Evolutionary conservation across 2,797 vertebrate genomes (phyloP).

Genomic region (Tenualosa thibaudeaui): DNA sequence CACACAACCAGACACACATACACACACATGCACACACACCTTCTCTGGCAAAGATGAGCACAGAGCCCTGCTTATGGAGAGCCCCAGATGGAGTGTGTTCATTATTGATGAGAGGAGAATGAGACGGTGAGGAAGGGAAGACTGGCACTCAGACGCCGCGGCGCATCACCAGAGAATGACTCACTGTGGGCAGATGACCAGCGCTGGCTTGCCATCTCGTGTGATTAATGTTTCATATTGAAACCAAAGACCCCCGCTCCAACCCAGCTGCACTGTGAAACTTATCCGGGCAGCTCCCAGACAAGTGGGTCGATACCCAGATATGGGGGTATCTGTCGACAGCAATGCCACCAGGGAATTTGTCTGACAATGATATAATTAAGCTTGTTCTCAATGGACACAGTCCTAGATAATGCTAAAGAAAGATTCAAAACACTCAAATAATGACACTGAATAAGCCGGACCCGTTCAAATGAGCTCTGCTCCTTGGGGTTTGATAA

Average conservation of each 20-base stretch:
- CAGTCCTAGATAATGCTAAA: neutral
- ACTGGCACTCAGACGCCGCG: neutral
- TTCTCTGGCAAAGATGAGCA: slow-evolving; percentile 13
- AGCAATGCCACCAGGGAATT: neutral
- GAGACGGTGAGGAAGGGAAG: slow-evolving; percentile 27
- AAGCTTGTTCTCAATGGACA: neutral
- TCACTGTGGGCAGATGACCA: slow-evolving; percentile 18
- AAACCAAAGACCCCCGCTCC: neutral
- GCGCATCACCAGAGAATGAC: neutral
- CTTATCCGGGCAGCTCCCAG: slow-evolving; percentile 16
- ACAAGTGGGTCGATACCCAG: slow-evolving; percentile 26
- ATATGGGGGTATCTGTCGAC: slow-evolving; percentile 28
- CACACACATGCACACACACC: neutral
- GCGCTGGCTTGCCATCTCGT: slow-evolving; percentile 19
- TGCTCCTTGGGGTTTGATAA: neutral
- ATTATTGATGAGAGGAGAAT: slow-evolving; percentile 43
- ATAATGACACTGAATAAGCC: neutral
- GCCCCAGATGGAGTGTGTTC: slow-evolving; percentile 30
- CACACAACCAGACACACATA: slow-evolving; percentile 17
- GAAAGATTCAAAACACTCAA: neutral
- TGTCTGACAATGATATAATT: slow-evolving; percentile 18
- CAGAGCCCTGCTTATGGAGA: neutral
- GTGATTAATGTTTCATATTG: slow-evolving; percentile 43
- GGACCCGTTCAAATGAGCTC: neutral
- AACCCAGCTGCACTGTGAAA: neutral